Evolutionary conservation across 2,888 invertebrate species (phyloP), one percentile per base, ranked within the genome.

Genomic region (Noctua fimbriata): DNA sequence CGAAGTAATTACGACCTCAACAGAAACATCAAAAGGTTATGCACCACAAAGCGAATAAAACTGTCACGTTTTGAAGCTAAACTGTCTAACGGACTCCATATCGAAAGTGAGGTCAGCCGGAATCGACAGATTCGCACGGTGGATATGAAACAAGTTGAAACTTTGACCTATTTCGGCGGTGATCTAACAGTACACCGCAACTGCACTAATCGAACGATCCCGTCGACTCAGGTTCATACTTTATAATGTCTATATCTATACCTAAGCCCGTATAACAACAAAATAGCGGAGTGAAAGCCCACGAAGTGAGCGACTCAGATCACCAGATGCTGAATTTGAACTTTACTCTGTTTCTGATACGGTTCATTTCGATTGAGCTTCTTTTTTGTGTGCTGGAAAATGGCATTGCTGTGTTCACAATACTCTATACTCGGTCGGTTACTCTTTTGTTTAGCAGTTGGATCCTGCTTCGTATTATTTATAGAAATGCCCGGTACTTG

Each of bases 241-340:
- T 80, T 79, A 84, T 82, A 79, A 76, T 78, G 70, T 83, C 85
- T 88, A 88, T 83, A 90, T 81, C 84, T 88, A 88, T 84, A 90
- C 73, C 76, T 87, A 85, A 78, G 85, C 73, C 81, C 65, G 76
- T 87, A 87, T 82, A 89, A 90, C 84, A 91, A 93, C 92, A 94
- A 91, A 91, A 92, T 91, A 90, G 91, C 88, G 84, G 90, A 95
- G 95, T 95, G 95, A 95, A 95, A 96, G 95, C 94, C 94, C 94
- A 94, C 94, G 90, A 91, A 90, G 89, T 88, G 84, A 91, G 85
- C 90, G 84, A 89, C 87, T 90, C 80, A 84, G 83, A 88, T 89
- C 86, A 87, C 84, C 81, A 81, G 85, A 85, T 89, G 88, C 78
- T 87, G 78, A 89, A 90, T 91, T 90, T 91, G 83, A 89, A 91